Base-by-base conservation (phyloP, 2,797 vertebrate genomes). In the Acanthornis magna region DNA sequence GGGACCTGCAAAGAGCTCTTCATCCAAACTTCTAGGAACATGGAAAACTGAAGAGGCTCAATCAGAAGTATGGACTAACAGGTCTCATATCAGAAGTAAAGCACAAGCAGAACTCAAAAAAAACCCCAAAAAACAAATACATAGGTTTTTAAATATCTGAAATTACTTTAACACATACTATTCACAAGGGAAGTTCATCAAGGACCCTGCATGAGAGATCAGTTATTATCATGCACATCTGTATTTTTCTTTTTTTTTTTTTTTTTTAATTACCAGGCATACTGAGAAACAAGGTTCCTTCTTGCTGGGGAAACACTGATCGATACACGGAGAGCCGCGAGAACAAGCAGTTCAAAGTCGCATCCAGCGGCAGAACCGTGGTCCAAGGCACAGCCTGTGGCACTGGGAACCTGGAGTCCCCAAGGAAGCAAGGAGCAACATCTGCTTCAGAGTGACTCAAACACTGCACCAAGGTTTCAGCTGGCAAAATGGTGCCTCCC, bases 401-500 rank as follows among this genome's bases (percentile, higher is more conserved):
- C 40, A 89, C 45, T 5, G 19, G 22, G 19, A 60, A 67, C 14
- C 38, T 3, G 5, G 7, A 84, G 34, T 61, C 55, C n/a, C 48
- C 32, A 25, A 55, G 58, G 58, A 81, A 77, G 18, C 13, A 19
- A 9, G 2, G 3, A 53, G 76, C 19, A 42, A 38, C 7, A 40
- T 34, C 79, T 42, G 55, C 36, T 51, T 38, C 22, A 13, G 53
- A 54, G 30, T 61, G 92, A 26, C 48, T 60, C 51, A 83, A 50
- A 66, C 51, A 54, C 26, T 92, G 97, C 79, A 98, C 89, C 85
- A 99, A 97, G 14, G 96, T 91, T n/a, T 98, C 98, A 16, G 98
- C 80, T 0, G 98, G 98, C 76, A 99, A 95, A 93, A 99, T 81
- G 85, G 97, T 98, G 81, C 99, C 99, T 42, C 98, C 98, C 5